Evolutionary conservation across 2,888 invertebrate species (phyloP), one percentile per base, ranked within the genome.

Genomic region (Diplazon laetatorius): DNA sequence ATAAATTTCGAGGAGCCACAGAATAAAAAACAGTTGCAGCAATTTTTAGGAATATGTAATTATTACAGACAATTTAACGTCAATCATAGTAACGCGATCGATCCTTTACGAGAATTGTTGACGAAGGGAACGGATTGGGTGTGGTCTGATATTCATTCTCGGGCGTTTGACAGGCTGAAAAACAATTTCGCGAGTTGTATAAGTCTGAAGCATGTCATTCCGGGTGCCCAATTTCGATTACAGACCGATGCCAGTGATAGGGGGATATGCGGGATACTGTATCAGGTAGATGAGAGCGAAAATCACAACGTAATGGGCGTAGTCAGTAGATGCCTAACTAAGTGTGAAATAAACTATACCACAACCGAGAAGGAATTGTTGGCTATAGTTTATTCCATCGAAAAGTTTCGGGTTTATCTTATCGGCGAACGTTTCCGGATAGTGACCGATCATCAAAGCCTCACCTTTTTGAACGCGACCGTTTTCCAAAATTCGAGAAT

Each of bases 361-460:
- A 0, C 82, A 85, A 75, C 83, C 0, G 85, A 87, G 69, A 85
- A 85, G 44, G 85, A 87, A 46, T 71, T 84, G 2, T 77, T 79
- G 8, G 84, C 85, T 0, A 76, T 86, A 1, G 60, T 87, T 0
- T 83, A 63, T 62, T 59, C 81, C 10, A 39, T 86, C 1, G 69
- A 50, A 5, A 85, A 85, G 68, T 87, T 85, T 76, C 66, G 59
- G 0, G 37, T 48, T 0, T 74, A 66, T 30, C 14, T 73, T 3
- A n/a, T 60, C 0, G 50, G 30, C 1, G 30, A 3, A 3, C n/a
- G 16, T 9, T 52, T 75, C 20, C 18, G 16, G 9, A 66, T 74
- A 4, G n/a, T 60, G 0, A 69, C 69, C 0, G 69, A 75, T 14
- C 75, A 75, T 12, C n/a, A 55, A n/a, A 14, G 44, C 0, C 10